Conservation (phyloP, 1,140 invertebrate species). For the Heliconius congener region DNA sequence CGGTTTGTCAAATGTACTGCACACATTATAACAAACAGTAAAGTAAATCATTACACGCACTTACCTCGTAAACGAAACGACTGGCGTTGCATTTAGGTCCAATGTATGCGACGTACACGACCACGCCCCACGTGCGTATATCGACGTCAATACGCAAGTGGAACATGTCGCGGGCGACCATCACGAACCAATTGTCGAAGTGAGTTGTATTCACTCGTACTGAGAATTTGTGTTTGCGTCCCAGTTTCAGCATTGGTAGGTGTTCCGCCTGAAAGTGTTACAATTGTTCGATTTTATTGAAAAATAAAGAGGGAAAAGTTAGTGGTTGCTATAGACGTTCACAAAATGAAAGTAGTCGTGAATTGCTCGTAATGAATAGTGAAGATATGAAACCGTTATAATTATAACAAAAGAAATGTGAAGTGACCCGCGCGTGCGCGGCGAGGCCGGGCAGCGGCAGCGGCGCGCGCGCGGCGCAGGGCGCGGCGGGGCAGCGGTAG, state of each 20-base stretch:
- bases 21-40: too few species aligned
- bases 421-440: conserved; percentile 31
- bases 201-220: conserved; percentile 57
- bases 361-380: too few species aligned
- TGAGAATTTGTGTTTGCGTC: conserved; percentile 54
- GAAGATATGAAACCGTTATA: too few species aligned
- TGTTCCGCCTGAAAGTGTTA: conserved; percentile 32
- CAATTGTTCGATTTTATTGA: too few species aligned
- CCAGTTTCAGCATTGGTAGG: conserved; percentile 48
- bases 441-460: conserved; percentile 45
- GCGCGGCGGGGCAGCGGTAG: conserved; percentile 60
- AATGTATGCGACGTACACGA: conserved; percentile 60
- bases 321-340: too few species aligned
- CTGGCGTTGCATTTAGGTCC: conserved; percentile 62
- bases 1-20: too few species aligned
- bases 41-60: too few species aligned
- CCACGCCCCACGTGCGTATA: conserved; percentile 51
- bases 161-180: conserved; percentile 56
- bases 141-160: conserved; percentile 61
- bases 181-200: conserved; percentile 59
- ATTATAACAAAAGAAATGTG: not conserved
- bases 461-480: conserved; percentile 46
- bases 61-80: conserved; percentile 59
- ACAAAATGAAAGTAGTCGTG: not conserved
- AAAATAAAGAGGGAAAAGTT: too few species aligned